Conservation (phyloP, 2,888 invertebrate species). For the Eumacrocentrus americanus region DNA sequence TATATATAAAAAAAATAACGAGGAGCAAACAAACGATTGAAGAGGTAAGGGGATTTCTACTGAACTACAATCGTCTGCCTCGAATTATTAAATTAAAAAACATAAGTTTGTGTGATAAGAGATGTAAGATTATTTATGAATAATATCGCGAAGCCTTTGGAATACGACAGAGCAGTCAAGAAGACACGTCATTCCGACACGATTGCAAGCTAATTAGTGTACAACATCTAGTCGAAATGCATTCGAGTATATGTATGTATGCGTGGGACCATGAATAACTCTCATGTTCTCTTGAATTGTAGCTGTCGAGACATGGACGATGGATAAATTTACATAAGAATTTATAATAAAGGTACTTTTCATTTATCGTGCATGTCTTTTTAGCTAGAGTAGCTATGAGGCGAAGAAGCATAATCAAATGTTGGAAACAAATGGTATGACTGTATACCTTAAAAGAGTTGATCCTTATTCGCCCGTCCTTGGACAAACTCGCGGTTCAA, state of each 20-base stretch:
- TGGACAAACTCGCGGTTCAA: slow-evolving; percentile 22
- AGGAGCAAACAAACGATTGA: slow-evolving; percentile 24
- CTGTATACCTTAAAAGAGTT: slow-evolving; percentile 1
- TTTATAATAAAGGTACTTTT: not conserved
- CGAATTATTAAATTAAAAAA: slow-evolving; percentile 46
- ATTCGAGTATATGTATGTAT: slow-evolving; percentile 22
- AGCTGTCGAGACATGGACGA: not conserved
- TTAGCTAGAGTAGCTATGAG: slow-evolving; percentile 17
- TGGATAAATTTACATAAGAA: slow-evolving; percentile 37
- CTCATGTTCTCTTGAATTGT: slow-evolving; percentile 33
- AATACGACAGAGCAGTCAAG: slow-evolving; percentile 24
- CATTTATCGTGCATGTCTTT: not conserved
- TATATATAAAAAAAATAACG: slow-evolving; percentile 54
- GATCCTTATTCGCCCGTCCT: slow-evolving; percentile 30
- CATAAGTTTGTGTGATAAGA: slow-evolving; percentile 54
- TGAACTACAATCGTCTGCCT: slow-evolving; percentile 44
- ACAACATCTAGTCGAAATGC: slow-evolving; percentile 21
- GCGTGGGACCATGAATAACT: slow-evolving; percentile 39
- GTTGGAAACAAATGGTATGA: not conserved
- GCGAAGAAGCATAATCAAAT: slow-evolving; percentile 1
- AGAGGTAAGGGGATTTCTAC: slow-evolving; percentile 36
- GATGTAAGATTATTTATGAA: slow-evolving; percentile 42
- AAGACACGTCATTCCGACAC: slow-evolving; percentile 5
- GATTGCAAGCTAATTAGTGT: slow-evolving; percentile 22
- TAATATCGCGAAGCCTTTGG: slow-evolving; percentile 34